Conservation (phyloP, 2,888 invertebrate species). For the Cataglyphis albicans region DNA sequence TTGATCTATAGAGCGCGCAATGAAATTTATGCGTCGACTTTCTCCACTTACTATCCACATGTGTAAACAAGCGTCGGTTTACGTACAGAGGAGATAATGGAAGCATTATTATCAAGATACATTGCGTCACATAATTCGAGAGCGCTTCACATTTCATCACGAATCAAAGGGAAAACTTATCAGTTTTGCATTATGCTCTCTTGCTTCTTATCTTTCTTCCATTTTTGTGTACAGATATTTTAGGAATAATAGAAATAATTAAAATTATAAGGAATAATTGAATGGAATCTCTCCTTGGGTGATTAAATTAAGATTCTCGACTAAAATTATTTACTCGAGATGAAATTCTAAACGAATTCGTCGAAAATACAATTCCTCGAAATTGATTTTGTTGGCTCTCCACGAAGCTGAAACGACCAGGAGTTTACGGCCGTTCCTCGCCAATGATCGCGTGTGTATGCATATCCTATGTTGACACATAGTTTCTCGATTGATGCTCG, state of each 20-base stretch:
- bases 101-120: neutral
- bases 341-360: constrained; percentile 9
- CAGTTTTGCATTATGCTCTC: neutral
- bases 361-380: neutral
- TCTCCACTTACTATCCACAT: neutral
- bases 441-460: neutral
- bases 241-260: constrained; percentile 1
- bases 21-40: constrained; percentile 45
- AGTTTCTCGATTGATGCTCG: constrained; percentile 41
- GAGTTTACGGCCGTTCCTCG: neutral
- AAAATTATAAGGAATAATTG: neutral
- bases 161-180: constrained; percentile 7
- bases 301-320: neutral
- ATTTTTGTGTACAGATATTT: neutral
- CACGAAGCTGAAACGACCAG: neutral
- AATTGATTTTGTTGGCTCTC: neutral
- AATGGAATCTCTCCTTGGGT: neutral
- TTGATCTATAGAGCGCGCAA: constrained; percentile 26
- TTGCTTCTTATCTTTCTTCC: neutral
- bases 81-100: neutral
- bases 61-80: constrained; percentile 25
- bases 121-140: neutral
- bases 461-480: constrained; percentile 27
- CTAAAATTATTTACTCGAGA: constrained; percentile 3
- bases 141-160: neutral